Evolutionary conservation across 2,113 vertebrate genomes (phyloP).

Genomic region (Pogonocichla stellata): DNA sequence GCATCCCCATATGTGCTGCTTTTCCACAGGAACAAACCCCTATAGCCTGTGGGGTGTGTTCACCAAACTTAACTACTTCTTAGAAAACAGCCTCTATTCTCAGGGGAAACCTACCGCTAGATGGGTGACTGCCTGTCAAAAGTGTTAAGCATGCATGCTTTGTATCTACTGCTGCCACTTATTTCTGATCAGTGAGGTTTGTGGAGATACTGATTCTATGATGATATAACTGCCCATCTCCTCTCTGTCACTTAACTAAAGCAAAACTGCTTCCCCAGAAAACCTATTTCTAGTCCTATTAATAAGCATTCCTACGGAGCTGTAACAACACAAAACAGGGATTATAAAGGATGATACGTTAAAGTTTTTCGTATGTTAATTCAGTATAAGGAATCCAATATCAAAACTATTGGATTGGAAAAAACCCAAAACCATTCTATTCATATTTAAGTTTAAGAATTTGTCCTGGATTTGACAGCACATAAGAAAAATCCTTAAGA

Average conservation of each 20-base stretch:
- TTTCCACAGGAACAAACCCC: background rate
- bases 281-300: background rate
- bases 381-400: background rate
- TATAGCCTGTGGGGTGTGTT: background rate
- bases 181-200: background rate
- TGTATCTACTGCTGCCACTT: background rate
- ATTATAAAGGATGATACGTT: background rate
- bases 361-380: background rate
- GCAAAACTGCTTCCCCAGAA: background rate
- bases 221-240: background rate
- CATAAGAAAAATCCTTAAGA: background rate
- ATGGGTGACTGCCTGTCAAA: background rate
- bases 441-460: background rate
- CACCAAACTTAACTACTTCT: background rate
- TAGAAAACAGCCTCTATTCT: background rate
- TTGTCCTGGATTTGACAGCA: background rate
- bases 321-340: background rate
- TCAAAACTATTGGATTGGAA: background rate
- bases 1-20: accelerated
- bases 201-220: background rate
- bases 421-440: accelerated
- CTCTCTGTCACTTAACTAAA: background rate
- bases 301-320: background rate
- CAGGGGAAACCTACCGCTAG: background rate
- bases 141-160: background rate